Evolutionary conservation across 2,797 vertebrate species (phyloP).

Genomic region (Gallinago solitaria): DNA sequence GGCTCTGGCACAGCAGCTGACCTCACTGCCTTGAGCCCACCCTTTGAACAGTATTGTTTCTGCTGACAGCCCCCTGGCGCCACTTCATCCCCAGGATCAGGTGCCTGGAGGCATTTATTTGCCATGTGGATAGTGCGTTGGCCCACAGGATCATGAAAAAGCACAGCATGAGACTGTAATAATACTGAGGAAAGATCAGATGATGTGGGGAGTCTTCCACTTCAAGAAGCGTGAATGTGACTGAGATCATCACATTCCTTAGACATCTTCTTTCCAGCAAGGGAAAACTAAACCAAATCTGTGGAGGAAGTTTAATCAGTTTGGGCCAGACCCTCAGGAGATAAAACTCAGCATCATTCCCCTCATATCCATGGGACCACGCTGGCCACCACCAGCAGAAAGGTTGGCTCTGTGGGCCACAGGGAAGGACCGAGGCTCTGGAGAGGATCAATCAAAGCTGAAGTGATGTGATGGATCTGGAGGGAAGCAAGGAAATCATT

Average conservation of each 20-base stretch:
- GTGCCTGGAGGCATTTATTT: neutral
- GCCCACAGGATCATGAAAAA: neutral
- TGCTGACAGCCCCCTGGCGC: neutral
- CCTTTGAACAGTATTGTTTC: neutral
- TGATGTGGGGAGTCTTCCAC: neutral
- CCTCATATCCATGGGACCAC: neutral
- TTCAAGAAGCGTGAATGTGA: neutral
- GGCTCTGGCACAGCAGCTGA: neutral
- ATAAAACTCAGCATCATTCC: neutral
- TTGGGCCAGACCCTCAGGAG: neutral
- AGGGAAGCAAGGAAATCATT: neutral
- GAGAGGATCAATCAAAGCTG: neutral
- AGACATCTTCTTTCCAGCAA: neutral
- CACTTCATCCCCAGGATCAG: neutral
- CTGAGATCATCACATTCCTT: conserved; percentile 5
- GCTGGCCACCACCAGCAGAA: neutral
- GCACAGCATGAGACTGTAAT: neutral
- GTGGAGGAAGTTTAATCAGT: neutral
- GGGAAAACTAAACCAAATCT: neutral
- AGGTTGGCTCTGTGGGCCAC: rapidly evolving
- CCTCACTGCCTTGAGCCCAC: neutral
- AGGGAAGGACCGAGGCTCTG: neutral
- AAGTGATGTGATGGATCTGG: neutral
- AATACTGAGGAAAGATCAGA: neutral
- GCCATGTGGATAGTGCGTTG: neutral